phyloP scores from a whole-genome alignment of 2,113 vertebrate species.

The Microtus ochrogaster region DNA sequence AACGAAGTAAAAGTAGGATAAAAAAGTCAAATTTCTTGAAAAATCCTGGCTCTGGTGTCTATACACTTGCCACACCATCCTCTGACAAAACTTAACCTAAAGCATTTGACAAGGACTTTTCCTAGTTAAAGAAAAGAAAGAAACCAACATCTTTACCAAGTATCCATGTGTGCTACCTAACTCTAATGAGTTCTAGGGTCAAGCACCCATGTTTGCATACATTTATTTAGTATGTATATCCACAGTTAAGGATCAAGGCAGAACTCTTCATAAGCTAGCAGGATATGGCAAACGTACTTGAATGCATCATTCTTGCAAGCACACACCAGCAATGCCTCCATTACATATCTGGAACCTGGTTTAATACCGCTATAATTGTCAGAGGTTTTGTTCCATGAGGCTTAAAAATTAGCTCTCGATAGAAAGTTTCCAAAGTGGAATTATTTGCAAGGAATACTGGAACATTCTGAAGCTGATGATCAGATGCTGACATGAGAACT shows the following conservation, averaged over 20 bases:
- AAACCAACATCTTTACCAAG: background rate
- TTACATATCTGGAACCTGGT: slow-evolving; percentile 42
- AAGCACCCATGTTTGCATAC: background rate
- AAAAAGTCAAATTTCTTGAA: background rate
- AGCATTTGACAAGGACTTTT: background rate
- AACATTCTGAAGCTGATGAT: slow-evolving; percentile 82
- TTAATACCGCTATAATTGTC: slow-evolving; percentile 55
- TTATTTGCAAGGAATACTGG: slow-evolving; percentile 77
- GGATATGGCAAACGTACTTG: background rate
- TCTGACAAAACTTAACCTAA: background rate
- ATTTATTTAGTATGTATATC: background rate
- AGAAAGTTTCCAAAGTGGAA: slow-evolving; percentile 80
- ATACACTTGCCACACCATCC: background rate
- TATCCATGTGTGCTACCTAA: background rate
- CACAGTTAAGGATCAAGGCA: background rate
- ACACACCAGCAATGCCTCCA: slow-evolving; percentile 40
- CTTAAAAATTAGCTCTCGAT: slow-evolving; percentile 78
- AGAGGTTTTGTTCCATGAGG: slow-evolving; percentile 61
- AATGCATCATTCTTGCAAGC: background rate
- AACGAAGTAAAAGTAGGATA: background rate
- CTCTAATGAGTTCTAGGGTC: background rate
- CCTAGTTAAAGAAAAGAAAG: background rate
- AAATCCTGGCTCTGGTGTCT: background rate
- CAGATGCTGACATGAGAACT: slow-evolving; percentile 80
- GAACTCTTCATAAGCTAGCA: background rate